These are phyloP conservation scores for Esox masquinongy DNA, from an alignment of 2,797 vertebrate genomes.

Conservation along the genomic window DNA sequence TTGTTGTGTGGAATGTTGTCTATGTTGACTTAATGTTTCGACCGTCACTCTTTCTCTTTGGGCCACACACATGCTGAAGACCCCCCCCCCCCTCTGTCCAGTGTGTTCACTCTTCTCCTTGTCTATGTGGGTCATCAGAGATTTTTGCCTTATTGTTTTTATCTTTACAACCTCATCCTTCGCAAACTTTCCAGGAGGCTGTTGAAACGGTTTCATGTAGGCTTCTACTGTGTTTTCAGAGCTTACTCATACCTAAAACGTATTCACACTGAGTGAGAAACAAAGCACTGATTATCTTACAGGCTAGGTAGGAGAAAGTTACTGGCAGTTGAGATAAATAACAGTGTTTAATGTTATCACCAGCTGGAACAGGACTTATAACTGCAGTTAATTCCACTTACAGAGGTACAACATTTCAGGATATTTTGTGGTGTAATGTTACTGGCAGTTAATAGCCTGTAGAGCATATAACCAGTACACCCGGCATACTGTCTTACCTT, in stretches of 20 bases:
- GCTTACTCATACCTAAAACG: not conserved
- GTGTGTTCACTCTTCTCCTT: conserved; percentile 9
- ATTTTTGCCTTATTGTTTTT: conserved; percentile 34
- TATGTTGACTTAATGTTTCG: conserved; percentile 9
- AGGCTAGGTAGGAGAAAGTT: not conserved
- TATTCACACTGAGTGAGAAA: not conserved
- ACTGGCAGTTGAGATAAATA: not conserved
- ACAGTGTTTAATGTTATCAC: not conserved
- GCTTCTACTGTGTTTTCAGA: not conserved
- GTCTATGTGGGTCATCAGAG: conserved; percentile 12
- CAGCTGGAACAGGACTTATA: not conserved
- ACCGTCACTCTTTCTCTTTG: not conserved
- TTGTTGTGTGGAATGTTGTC: conserved; percentile 42
- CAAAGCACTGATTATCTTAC: not conserved
- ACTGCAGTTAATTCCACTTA: not conserved
- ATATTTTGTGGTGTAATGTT: not conserved
- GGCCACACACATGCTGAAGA: not conserved
- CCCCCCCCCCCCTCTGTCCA: not conserved
- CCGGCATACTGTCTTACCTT: not conserved
- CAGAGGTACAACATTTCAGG: not conserved
- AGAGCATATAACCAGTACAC: not conserved
- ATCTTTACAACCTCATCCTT: conserved; percentile 16
- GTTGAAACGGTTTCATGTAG: not conserved
- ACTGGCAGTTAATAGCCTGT: not conserved
- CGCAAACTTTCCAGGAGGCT: not conserved